Percentiles rank a stretch among this genome's conserved stretches.
These are phyloP conservation scores for Cromileptes altivelis DNA, from an alignment of 2,113 vertebrate species.

Conservation along the genomic window DNA sequence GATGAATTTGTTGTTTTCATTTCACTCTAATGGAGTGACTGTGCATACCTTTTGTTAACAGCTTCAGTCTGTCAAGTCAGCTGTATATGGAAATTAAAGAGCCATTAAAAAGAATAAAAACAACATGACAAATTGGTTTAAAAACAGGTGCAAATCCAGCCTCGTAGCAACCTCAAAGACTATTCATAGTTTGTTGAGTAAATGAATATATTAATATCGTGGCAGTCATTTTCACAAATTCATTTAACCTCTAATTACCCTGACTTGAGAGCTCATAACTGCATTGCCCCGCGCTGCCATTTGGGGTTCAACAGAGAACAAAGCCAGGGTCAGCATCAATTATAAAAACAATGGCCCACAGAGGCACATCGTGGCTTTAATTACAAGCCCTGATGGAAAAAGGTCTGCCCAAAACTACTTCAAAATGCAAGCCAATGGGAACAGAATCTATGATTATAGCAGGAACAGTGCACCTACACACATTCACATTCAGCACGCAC, in stretches of 20 bases:
- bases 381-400: slow-evolving; percentile 57
- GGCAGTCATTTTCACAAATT: slow-evolving; percentile 56
- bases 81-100: background rate
- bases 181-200: slow-evolving; percentile 1
- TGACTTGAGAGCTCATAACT: slow-evolving; percentile 32
- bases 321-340: slow-evolving; percentile 63
- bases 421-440: slow-evolving; percentile 39
- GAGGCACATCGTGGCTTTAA: slow-evolving; percentile 66
- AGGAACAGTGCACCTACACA: background rate
- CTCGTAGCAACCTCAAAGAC: background rate
- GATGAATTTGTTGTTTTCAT: background rate
- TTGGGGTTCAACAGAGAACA: slow-evolving; percentile 45
- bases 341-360: slow-evolving; percentile 69
- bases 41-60: background rate
- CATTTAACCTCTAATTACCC: slow-evolving; percentile 73
- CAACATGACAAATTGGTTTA: background rate
- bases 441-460: slow-evolving; percentile 3
- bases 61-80: background rate
- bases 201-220: slow-evolving; percentile 58
- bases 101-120: background rate
- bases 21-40: slow-evolving; percentile 1
- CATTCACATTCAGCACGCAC: background rate
- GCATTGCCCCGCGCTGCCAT: slow-evolving; percentile 2
- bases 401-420: slow-evolving; percentile 32
- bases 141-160: slow-evolving; percentile 1